A percentile compares a stretch with the other conserved stretches of the same genome.
Evolutionary conservation across 2,113 vertebrate species (phyloP).

Genomic region (Sterrhoptilus dennistouni): DNA sequence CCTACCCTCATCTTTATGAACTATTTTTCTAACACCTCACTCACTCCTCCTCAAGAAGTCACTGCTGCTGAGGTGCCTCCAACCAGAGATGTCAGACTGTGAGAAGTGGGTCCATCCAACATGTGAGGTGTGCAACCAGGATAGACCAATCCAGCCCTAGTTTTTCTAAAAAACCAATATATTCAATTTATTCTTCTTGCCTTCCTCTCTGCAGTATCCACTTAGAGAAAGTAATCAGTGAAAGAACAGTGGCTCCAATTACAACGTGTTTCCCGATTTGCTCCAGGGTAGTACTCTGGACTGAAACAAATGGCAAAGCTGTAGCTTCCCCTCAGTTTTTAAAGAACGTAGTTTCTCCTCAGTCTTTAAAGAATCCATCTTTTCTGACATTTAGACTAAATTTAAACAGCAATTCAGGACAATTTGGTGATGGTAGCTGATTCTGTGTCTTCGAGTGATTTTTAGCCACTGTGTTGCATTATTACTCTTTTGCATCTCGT

Average conservation of each 20-base stretch:
- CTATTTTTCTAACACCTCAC: background rate
- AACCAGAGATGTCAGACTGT: background rate
- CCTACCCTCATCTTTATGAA: background rate
- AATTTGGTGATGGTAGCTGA: background rate
- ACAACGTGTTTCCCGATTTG: background rate
- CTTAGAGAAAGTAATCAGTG: slow-evolving; percentile 1
- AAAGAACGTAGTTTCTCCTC: background rate
- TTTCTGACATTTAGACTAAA: background rate
- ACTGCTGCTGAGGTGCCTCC: background rate
- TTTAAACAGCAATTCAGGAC: background rate
- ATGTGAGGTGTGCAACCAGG: background rate
- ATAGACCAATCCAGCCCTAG: background rate
- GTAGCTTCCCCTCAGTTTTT: background rate
- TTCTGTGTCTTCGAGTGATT: background rate
- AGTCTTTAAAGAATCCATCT: background rate
- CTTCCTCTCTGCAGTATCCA: background rate
- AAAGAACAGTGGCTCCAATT: background rate
- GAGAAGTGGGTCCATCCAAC: background rate
- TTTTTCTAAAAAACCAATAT: background rate
- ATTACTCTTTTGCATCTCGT: background rate
- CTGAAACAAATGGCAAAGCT: background rate
- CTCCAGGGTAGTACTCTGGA: background rate
- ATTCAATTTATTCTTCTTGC: background rate
- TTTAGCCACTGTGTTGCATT: background rate
- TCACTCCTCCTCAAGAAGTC: background rate